A percentile compares a stretch with the other conserved stretches of the same genome.
phyloP scores from a whole-genome alignment of 2,888 invertebrate species.

The Alitta virens region DNA sequence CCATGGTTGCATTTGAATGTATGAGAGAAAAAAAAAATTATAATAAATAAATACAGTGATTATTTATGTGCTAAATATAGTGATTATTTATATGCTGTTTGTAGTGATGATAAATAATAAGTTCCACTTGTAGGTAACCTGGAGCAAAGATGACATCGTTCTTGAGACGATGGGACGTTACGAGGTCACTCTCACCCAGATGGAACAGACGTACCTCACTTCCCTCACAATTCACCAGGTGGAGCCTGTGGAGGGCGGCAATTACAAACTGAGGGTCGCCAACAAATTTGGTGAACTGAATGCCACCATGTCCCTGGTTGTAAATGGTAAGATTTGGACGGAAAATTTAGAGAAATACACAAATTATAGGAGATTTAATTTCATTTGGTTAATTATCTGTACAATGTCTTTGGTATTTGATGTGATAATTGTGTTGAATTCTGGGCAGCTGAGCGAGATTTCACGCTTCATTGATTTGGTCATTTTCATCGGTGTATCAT shows the following conservation, averaged over 20 bases:
- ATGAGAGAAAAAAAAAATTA: background rate
- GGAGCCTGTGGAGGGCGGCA: slow-evolving; percentile 44
- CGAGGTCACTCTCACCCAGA: slow-evolving; percentile 31
- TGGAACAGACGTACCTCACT: slow-evolving; percentile 58
- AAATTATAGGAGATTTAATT: no score
- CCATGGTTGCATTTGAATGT: no score
- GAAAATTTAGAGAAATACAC: no score
- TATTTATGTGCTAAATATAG: background rate
- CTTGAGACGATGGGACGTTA: slow-evolving; percentile 38
- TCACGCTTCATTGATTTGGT: no score
- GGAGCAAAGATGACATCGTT: slow-evolving; percentile 42
- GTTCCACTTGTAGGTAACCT: slow-evolving; percentile 50
- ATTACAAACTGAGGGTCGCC: slow-evolving; percentile 44
- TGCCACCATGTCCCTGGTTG: slow-evolving; percentile 51
- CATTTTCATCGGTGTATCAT: no score
- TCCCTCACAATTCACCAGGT: slow-evolving; percentile 67
- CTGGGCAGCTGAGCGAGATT: no score
- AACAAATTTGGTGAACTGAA: slow-evolving; percentile 50
- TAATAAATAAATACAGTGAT: background rate
- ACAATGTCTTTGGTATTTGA: no score
- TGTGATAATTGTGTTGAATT: no score
- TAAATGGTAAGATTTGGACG: slow-evolving; percentile 38
- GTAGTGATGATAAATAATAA: no score
- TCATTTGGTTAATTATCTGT: no score
- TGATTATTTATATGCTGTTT: no score